phyloP scores from a whole-genome alignment of 2,113 vertebrate species.

The Otocyon megalotis region DNA sequence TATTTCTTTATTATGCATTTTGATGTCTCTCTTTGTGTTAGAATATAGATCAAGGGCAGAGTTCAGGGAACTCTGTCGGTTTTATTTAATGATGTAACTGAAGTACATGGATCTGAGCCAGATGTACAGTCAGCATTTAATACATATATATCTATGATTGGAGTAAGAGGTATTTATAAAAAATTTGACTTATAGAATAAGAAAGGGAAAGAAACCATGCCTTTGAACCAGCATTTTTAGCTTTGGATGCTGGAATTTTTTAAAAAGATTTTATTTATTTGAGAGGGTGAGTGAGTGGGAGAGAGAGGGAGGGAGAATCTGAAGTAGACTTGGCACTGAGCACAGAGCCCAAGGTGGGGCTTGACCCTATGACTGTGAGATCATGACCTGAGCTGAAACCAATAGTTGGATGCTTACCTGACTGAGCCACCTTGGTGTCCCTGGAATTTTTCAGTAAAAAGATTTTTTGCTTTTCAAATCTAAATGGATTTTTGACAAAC shows the following conservation, averaged over 20 bases:
- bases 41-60: neutral
- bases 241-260: neutral
- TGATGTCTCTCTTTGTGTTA: neutral
- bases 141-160: neutral
- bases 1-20: neutral
- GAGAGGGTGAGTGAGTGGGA: neutral
- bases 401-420: neutral
- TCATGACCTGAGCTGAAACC: neutral
- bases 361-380: neutral
- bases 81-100: neutral
- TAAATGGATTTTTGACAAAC: neutral
- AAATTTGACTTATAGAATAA: neutral
- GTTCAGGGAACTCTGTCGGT: neutral
- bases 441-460: neutral
- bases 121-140: neutral
- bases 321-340: neutral
- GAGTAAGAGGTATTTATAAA: neutral
- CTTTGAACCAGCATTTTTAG: neutral
- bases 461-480: constrained; percentile 14
- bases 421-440: neutral
- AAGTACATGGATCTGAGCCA: neutral
- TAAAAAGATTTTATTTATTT: neutral
- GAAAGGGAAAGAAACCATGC: neutral
- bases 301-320: neutral
- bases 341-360: fast-evolving